Evolutionary conservation across 2,797 vertebrate species (phyloP), one percentile per base, ranked within the genome.

Genomic region (Acropternis orthonyx): DNA sequence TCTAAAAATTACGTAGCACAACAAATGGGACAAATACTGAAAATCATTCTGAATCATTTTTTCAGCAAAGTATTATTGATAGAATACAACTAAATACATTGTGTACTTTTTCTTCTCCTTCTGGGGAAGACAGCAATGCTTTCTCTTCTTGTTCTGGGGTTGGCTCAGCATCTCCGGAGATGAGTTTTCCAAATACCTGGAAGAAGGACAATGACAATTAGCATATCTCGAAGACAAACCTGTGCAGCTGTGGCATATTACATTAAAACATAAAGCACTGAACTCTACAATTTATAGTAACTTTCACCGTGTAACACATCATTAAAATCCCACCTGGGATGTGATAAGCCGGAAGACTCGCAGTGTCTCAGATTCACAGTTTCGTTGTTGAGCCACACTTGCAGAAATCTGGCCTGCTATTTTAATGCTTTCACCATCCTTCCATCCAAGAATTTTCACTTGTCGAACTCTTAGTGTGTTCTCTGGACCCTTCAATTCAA

Each of bases 71-170:
- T 95, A 97, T 89, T 95, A 98, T 94, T 88, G 96, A 96, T 81
- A 97, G 88, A 97, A 96, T 88, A 98, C 76, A 97, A 98, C 96
- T 98, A 98, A 98, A 98, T 98, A 98, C 98, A 98, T 98, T 98
- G 97, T 98, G 96, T 98, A 99, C 99, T 99, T 99, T 99, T 98
- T 99, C 99, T 97, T 99, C 99, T 98, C 99, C 99, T 97, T 99
- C 99, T 28, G 99, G 99, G 63, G 99, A 99, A 54, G 99, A 99
- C 56, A 99, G 96, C 39, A 99, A 96, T 48, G 99, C 99, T 95
- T 99, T 99, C 97, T 99, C 99, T 96, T 99, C 99, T 97, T 99
- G 99, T 84, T 99, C 99, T 74, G 99, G 99, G 30, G 99, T 99
- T 14, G 99, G 99, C 81, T 99, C 99, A 80, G 99, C 99, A 97